phyloP scores from a whole-genome alignment of 2,797 vertebrate genomes.

The Perodicticus potto region DNA sequence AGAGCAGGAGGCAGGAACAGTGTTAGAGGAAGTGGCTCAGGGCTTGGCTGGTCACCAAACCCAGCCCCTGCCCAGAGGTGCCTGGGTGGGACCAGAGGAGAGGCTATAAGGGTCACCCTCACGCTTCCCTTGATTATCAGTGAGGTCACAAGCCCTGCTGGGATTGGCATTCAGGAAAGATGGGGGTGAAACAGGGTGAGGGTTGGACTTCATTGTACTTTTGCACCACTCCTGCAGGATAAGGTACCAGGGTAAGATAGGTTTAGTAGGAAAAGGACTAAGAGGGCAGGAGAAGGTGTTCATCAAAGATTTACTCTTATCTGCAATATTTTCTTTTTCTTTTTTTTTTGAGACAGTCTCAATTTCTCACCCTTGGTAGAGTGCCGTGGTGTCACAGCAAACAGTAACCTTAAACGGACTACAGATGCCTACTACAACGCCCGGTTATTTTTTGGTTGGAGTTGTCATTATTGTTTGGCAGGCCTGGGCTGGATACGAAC shows the following conservation, averaged over 20 bases:
- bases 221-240: not conserved
- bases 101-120: not conserved
- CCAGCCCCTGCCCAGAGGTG: not conserved
- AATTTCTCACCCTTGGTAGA: too few relatives aligned
- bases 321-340: not conserved
- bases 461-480: too few relatives aligned
- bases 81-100: not conserved
- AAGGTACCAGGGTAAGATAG: not conserved
- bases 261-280: not conserved
- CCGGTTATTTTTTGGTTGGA: too few relatives aligned
- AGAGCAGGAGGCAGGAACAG: constrained; percentile 23
- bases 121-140: not conserved
- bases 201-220: not conserved
- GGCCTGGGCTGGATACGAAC: too few relatives aligned
- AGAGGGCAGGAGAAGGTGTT: not conserved
- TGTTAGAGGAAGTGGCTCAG: not conserved
- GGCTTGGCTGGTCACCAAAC: not conserved
- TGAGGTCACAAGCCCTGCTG: not conserved
- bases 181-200: not conserved
- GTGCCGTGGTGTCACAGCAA: too few relatives aligned
- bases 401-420: too few relatives aligned
- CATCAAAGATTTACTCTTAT: not conserved
- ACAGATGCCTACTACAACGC: too few relatives aligned
- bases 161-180: not conserved
- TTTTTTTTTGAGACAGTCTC: too few relatives aligned